Evolutionary conservation across 2,888 invertebrate species (phyloP), one percentile per base, ranked within the genome.

Genomic region (Xanthostigma xanthostigma): DNA sequence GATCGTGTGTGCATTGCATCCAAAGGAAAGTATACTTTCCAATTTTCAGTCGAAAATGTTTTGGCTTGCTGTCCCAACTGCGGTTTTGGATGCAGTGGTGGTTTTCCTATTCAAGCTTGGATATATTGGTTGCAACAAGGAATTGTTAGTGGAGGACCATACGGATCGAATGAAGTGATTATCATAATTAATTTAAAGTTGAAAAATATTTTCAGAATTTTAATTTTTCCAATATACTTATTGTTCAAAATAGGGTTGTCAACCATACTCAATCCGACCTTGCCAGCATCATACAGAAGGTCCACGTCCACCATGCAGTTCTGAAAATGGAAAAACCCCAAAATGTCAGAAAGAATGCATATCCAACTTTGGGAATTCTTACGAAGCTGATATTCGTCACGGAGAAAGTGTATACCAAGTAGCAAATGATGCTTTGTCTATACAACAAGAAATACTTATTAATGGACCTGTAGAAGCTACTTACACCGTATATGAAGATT

Each of bases 221-320:
- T 6, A 27, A 17, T 3, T 17, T 3, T 17, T 3, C n/a, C 10
- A 37, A 14, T 41, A 36, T 46, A 8, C 39, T 12, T 38, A 8
- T 13, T 12, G 8, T 8, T 41, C 9, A 17, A 52, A 17, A 45
- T 55, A 70, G 69, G 90, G 90, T 10, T 91, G 91, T 66, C 75
- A 74, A 53, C 89, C 89, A 0, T 91, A 91, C 62, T 74, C 74
- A 56, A 79, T 90, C 54, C 69, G 74, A 10, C 81, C 86, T 0
- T 91, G 90, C 64, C 88, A 89, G 60, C 90, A 91, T 64, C 89
- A 90, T 63, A 78, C 80, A 1, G 79, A 79, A 41, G 88, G 88
- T 1, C 72, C 76, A 49, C 71, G 82, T 49, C 71, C 79, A 57
- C 71, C 79, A 0, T 85, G 84, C 64, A 69, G 69, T 50, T 76